Percentiles rank a stretch among this genome's conserved stretches.
Evolutionary conservation across 2,797 vertebrate genomes (phyloP).

Genomic region (Melanotaenia nigrans): DNA sequence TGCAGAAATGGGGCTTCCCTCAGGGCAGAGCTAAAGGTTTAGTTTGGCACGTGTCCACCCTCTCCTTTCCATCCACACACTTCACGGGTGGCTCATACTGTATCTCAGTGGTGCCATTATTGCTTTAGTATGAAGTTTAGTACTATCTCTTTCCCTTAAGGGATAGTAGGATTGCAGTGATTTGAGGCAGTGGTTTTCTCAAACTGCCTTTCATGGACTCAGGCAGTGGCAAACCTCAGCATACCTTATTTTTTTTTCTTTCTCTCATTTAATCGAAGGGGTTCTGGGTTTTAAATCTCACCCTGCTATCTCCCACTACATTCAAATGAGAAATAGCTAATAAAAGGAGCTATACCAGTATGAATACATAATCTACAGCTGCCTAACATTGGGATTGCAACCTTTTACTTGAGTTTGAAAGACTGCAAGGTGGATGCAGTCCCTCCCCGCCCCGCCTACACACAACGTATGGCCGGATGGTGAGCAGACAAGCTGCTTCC

Average conservation of each 20-base stretch:
- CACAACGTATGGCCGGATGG: conserved; percentile 25
- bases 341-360: conserved; percentile 3
- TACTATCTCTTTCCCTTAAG: conserved; percentile 22
- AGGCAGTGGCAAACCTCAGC: neutral
- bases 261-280: conserved; percentile 2
- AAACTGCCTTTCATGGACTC: conserved; percentile 18
- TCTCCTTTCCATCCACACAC: conserved; percentile 23
- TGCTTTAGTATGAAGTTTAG: conserved; percentile 28
- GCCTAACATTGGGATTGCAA: conserved; percentile 37
- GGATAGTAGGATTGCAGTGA: conserved; percentile 1
- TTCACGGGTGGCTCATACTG: conserved; percentile 20
- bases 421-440: conserved; percentile 12
- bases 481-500: conserved; percentile 30
- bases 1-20: conserved; percentile 33
- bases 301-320: neutral
- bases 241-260: neutral
- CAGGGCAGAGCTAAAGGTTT: conserved; percentile 35
- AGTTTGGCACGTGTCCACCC: conserved; percentile 20
- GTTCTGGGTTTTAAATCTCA: neutral
- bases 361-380: neutral
- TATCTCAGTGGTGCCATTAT: conserved; percentile 30
- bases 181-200: conserved; percentile 43
- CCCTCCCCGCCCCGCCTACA: neutral
- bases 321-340: conserved; percentile 6
- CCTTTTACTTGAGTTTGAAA: conserved; percentile 36